Evolutionary conservation across 2,888 invertebrate genomes (phyloP), one percentile per base, ranked within the genome.

Genomic region (Coremacera marginata): DNA sequence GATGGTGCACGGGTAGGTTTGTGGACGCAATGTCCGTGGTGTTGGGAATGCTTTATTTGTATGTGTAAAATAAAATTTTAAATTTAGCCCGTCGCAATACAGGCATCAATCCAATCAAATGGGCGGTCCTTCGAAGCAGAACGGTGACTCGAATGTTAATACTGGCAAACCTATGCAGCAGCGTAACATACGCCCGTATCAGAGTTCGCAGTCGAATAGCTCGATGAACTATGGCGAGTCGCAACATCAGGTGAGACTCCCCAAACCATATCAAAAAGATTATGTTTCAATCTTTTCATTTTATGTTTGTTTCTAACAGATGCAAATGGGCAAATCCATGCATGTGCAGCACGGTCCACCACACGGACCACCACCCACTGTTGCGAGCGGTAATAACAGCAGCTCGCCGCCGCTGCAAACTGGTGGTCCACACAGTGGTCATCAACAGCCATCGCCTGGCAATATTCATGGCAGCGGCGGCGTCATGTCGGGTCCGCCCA

Each of bases 171-270:
- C 88, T 34, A 78, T 88, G 82, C 85, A 88, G 5, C 89, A 88
- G 77, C 86, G 89, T 62, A 84, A 83, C 75, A 84, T 88, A 81
- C 86, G 89, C 51, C 86, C 88, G 76, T 89, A 88, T 79, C 85
- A 86, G 80, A 83, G 85, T 62, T 83, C 84, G 14, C 84, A 86
- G 80, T 84, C 86, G 44, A 87, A 85, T 76, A 84, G 85, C 0
- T 84, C 87, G 65, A 82, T 87, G 65, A 85, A 83, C 77, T 88
- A 87, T 77, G 84, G 84, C 34, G 85, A 84, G 62, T 81, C 80
- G 67, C 83, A 83, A 76, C 82, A 83, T 70, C 84, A 83, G 80
- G 82, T 82, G 68, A 77, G 80, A 67, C 71, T 72, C 2, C 16
- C 16, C 11, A 4, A 51, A 44, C 16, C 51, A 16, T 22, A 19